Percentiles rank a stretch among this genome's conserved stretches.
Conservation (phyloP, 2,888 invertebrate genomes). For the Dendrolimus houi region DNA sequence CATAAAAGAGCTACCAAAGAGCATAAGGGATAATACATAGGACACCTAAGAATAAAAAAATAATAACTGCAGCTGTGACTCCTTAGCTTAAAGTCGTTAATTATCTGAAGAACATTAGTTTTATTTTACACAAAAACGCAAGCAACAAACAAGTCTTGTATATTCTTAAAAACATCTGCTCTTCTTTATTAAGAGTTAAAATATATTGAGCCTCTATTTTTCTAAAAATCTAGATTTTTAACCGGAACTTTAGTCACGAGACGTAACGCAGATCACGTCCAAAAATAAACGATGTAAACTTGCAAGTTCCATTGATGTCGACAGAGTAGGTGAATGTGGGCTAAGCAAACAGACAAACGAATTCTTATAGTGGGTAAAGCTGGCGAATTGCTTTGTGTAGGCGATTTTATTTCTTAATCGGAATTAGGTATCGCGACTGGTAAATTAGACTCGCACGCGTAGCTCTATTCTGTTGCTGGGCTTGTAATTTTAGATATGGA, state of each 20-base stretch:
- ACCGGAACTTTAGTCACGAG: constrained; percentile 3
- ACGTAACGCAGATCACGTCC: constrained; percentile 6
- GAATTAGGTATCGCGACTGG: background rate
- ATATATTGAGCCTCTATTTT: background rate
- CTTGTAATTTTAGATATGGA: background rate
- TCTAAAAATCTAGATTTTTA: constrained; percentile 1
- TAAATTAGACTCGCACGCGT: background rate
- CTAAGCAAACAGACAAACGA: constrained; percentile 4
- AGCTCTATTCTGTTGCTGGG: background rate
- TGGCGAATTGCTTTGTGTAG: constrained; percentile 3
- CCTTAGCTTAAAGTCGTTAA: no score
- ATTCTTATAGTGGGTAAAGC: constrained; percentile 2
- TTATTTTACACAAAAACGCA: no score
- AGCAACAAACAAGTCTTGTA: background rate
- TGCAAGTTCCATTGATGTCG: constrained; percentile 5
- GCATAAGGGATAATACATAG: no score
- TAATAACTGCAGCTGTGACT: no score
- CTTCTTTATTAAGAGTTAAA: background rate
- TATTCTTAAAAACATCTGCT: background rate
- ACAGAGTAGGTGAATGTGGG: constrained; percentile 4
- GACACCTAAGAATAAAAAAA: no score
- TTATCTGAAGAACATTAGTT: no score
- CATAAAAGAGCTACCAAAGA: no score
- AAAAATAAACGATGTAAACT: constrained; percentile 3
- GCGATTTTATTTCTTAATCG: constrained; percentile 5